Evolutionary conservation across 2,888 invertebrate genomes (phyloP).

Genomic region (Mesodorylaimus sp.): DNA sequence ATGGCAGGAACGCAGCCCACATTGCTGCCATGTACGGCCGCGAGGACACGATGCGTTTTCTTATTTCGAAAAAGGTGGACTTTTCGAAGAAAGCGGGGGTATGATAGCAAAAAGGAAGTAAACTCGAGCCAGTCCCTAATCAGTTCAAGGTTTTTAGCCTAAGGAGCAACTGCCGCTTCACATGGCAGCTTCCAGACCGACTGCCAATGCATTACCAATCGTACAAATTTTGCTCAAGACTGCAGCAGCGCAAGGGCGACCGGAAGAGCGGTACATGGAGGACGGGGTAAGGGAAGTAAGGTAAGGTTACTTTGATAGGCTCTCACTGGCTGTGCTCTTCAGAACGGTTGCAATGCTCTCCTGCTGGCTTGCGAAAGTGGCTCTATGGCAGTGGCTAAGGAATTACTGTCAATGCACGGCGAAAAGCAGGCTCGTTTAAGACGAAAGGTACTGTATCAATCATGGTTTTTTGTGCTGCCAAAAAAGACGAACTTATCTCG

Average conservation of each 20-base stretch:
- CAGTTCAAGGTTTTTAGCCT: conserved; percentile 43
- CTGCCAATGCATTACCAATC: conserved; percentile 74
- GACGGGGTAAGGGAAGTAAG: conserved; percentile 57
- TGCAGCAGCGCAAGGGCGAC: conserved; percentile 43
- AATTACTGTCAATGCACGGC: conserved; percentile 63
- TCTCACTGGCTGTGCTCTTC: conserved; percentile 7
- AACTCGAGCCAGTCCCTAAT: neutral
- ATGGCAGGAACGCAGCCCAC: conserved; percentile 83
- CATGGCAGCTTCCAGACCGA: conserved; percentile 75
- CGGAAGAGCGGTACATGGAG: conserved; percentile 62
- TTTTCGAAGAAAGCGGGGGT: conserved; percentile 82
- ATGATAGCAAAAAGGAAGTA: conserved; percentile 35
- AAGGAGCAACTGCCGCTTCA: conserved; percentile 84
- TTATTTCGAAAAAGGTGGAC: conserved; percentile 72
- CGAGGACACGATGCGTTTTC: conserved; percentile 76
- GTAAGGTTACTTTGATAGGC: neutral
- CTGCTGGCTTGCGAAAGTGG: conserved; percentile 82
- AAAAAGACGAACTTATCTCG: conserved; percentile 33
- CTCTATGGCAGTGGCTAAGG: conserved; percentile 81
- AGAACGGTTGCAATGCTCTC: conserved; percentile 82
- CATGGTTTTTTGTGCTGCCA: neutral
- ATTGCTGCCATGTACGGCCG: conserved; percentile 81
- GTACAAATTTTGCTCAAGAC: conserved; percentile 66
- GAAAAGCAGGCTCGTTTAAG: conserved; percentile 53
- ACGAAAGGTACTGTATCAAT: conserved; percentile 19